These are phyloP conservation scores for Chironomus riparius DNA, from an alignment of 2,888 invertebrate species.

Conservation along the genomic window DNA sequence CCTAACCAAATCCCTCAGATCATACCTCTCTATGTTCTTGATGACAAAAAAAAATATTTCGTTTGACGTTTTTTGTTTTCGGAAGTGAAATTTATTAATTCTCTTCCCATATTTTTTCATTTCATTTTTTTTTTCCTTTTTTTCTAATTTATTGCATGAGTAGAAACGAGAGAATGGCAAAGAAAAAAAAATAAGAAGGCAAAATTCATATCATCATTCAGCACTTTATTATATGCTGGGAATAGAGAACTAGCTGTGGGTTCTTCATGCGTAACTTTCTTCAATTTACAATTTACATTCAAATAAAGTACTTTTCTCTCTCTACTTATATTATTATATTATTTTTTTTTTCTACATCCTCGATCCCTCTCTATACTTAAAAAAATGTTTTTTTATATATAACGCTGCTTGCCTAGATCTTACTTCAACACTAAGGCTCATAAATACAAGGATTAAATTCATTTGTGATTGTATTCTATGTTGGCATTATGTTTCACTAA, in stretches of 20 bases:
- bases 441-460: slow-evolving; percentile 25
- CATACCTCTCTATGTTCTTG: too few relatives aligned
- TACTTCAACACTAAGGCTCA: background rate
- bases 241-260: background rate
- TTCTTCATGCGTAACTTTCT: slow-evolving; percentile 25
- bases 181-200: too few relatives aligned
- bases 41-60: too few relatives aligned
- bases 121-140: background rate
- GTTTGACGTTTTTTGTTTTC: background rate
- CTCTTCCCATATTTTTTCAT: background rate
- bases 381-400: background rate
- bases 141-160: too few relatives aligned
- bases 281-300: slow-evolving; percentile 25
- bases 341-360: background rate
- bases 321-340: background rate
- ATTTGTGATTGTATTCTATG: background rate
- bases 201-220: background rate
- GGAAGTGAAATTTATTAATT: background rate
- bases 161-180: too few relatives aligned
- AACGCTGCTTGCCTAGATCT: background rate
- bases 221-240: background rate
- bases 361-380: background rate
- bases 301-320: slow-evolving; percentile 23
- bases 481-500: background rate
- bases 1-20: too few relatives aligned